Evolutionary conservation across 2,797 vertebrate genomes (phyloP).

Genomic region (Aselliscus stoliczkanus): DNA sequence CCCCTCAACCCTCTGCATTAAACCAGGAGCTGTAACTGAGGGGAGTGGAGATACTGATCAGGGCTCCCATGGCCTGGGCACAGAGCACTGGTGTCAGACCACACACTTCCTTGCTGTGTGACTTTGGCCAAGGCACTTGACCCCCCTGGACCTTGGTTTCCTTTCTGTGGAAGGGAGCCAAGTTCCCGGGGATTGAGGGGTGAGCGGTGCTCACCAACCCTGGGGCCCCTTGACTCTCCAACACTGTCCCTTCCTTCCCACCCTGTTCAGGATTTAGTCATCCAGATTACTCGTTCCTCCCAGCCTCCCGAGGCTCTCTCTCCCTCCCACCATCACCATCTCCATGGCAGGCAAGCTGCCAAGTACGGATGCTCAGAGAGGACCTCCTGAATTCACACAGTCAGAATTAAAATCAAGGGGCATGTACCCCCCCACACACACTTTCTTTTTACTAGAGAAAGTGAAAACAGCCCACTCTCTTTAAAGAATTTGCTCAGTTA

Average conservation of each 20-base stretch:
- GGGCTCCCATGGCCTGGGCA: neutral
- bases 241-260: neutral
- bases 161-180: neutral
- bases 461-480: neutral
- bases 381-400: neutral
- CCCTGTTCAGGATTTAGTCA: no score
- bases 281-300: no score
- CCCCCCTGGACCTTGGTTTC: neutral
- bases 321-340: no score
- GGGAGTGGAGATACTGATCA: fast-evolving
- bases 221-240: neutral
- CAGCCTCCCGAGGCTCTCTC: neutral
- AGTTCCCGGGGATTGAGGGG: neutral
- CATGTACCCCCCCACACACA: fast-evolving
- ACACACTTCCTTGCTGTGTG: neutral
- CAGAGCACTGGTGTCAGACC: neutral
- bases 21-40: neutral
- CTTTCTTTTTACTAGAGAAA: neutral
- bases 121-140: neutral
- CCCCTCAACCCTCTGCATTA: neutral
- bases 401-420: neutral
- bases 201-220: neutral
- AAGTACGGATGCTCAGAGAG: neutral
- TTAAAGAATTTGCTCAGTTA: neutral
- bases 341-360: no score